Conservation (phyloP, 1,140 invertebrate species). For the Brachionus rotundiformis region DNA sequence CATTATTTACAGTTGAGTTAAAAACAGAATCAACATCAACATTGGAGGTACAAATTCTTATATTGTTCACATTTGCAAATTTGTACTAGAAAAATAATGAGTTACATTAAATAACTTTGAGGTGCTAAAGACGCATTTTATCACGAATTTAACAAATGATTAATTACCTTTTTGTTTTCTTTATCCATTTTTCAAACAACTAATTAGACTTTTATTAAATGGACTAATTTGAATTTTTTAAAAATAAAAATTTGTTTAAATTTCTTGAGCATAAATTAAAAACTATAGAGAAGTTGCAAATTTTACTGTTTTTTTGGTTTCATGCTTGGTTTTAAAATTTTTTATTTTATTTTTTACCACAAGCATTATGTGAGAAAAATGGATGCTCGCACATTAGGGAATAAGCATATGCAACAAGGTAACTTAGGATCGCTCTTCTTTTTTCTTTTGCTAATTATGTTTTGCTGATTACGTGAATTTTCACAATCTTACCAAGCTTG, state of each 20-base stretch:
- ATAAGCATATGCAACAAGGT: background rate
- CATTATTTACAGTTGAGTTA: constrained; percentile 39
- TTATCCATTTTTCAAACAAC: constrained; percentile 9
- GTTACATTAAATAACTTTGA: background rate
- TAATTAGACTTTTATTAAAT: background rate
- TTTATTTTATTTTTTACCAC: background rate
- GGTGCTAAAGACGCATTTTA: background rate
- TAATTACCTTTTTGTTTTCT: constrained; percentile 38
- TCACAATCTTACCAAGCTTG: background rate
- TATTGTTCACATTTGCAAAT: constrained; percentile 18
- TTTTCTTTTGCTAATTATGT: background rate
- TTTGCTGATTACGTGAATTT: constrained; percentile 32
- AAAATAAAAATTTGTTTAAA: background rate
- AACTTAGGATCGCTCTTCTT: background rate
- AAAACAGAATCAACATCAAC: constrained; percentile 18
- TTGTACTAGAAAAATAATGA: background rate
- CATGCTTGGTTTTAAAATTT: background rate
- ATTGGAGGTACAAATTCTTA: background rate
- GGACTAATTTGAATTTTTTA: background rate
- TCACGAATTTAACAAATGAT: background rate
- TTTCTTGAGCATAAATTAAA: background rate
- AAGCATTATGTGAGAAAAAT: background rate
- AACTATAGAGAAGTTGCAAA: background rate
- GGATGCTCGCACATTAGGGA: background rate
- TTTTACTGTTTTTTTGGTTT: constrained; percentile 2